Evolutionary conservation across 2,113 vertebrate genomes (phyloP), one percentile per base, ranked within the genome.

Genomic region (Myotis brandtii): DNA sequence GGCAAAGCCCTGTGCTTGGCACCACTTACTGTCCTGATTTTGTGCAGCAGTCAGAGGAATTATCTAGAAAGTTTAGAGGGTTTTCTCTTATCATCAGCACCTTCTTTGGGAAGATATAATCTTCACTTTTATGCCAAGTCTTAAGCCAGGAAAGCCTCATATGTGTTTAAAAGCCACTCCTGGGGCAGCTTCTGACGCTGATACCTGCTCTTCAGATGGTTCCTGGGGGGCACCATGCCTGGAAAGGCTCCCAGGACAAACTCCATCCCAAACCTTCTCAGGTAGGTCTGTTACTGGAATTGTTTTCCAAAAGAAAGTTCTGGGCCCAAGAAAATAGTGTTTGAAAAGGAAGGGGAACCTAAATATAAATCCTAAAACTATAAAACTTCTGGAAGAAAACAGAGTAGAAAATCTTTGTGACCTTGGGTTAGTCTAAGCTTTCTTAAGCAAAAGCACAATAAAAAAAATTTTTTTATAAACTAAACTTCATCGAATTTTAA

Each of bases 321-420:
- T 83, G 50, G 69, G 46, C 37, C 73, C 80, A 54, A 25, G 86
- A 95, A 86, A 66, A 76, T 30, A 32, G 25, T 56, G 37, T 67
- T 88, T 79, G 59, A 27, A 93, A 91, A 83, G 40, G 40, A 96
- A 91, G 37, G 46, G 76, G 86, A 87, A 87, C 48, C 6, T 80
- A 96, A 79, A 92, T 75, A 34, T 69, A 87, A 86, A 86, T 54
- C 62, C 92, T 84, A n/a, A 87, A 95, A 84, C 50, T 40, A 94
- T 43, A 84, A 90, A 81, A 90, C 32, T 75, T 77, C 43, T 40
- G 79, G 62, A 92, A 89, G 86, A 81, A 82, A 89, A 86, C 46
- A 72, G 0, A 82, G 4, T 43, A 70, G 62, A 92, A 93, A 90
- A 69, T 48, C 34, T 95, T 75, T 93, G 85, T 76, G 76, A 81